Evolutionary conservation across 2,888 invertebrate genomes (phyloP).

Genomic region (Ormyrus labotus): DNA sequence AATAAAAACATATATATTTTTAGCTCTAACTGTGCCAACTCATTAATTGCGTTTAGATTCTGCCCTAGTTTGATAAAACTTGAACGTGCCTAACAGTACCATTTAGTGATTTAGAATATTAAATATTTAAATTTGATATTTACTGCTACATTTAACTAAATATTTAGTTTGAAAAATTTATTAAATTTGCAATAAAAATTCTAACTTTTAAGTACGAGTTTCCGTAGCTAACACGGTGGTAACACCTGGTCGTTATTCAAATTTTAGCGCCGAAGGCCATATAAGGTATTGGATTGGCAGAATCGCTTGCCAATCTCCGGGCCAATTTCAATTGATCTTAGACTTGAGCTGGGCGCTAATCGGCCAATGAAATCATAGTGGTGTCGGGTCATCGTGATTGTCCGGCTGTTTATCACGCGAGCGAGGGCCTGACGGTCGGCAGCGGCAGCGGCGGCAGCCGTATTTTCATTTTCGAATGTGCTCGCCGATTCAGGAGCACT

Average conservation of each 20-base stretch:
- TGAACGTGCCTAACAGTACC: no score
- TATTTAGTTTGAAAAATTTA: no score
- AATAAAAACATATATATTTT: no score
- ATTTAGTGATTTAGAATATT: no score
- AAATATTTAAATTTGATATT: no score
- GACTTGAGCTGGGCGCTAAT: background rate
- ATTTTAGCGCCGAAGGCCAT: slow-evolving; percentile 5
- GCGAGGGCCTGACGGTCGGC: background rate
- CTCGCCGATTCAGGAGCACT: background rate
- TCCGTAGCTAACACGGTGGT: background rate
- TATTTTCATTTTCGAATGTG: background rate
- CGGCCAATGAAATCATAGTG: slow-evolving; percentile 28
- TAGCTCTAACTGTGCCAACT: no score
- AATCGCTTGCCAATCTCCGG: background rate
- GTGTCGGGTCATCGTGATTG: slow-evolving; percentile 10
- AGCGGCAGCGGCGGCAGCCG: background rate
- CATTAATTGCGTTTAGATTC: no score
- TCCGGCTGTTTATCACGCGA: background rate
- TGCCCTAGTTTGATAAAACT: no score
- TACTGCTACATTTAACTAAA: no score
- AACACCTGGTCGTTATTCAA: background rate
- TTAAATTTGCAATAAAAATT: no score
- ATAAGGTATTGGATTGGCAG: background rate
- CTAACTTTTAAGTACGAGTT: no score
- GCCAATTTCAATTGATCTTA: no score